Evolutionary conservation across 2,888 invertebrate species (phyloP).

Genomic region (Eupelmus urozonus): DNA sequence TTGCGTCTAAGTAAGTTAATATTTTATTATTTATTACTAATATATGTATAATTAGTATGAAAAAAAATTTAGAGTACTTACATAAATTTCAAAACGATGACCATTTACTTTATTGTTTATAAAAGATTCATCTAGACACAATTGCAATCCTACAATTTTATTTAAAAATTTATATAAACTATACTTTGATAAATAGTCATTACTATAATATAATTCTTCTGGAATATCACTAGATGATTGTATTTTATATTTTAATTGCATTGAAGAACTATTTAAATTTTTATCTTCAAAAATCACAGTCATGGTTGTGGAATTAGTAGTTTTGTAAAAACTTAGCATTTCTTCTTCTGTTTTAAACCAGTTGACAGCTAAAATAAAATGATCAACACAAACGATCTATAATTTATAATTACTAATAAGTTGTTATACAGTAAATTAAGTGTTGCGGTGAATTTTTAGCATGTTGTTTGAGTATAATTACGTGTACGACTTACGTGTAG

Average conservation of each 20-base stretch:
- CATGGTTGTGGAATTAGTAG: slow-evolving; percentile 62
- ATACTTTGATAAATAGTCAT: slow-evolving; percentile 55
- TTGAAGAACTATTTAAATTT: slow-evolving; percentile 59
- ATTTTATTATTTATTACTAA: too few species aligned
- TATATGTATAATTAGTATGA: too few species aligned
- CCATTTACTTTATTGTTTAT: slow-evolving; percentile 62
- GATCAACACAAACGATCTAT: not conserved
- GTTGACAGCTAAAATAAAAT: slow-evolving; percentile 58
- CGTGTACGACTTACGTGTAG: too few species aligned
- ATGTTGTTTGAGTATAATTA: too few species aligned
- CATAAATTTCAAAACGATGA: slow-evolving; percentile 53
- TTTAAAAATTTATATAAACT: slow-evolving; percentile 62
- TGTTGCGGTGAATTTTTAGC: too few species aligned
- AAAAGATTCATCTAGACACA: slow-evolving; percentile 46
- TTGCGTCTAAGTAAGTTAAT: too few species aligned
- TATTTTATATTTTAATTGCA: slow-evolving; percentile 69
- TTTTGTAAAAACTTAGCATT: slow-evolving; percentile 66
- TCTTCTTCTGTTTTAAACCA: slow-evolving; percentile 68
- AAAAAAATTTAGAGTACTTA: slow-evolving; percentile 33
- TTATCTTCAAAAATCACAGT: slow-evolving; percentile 68
- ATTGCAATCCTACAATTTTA: slow-evolving; percentile 65
- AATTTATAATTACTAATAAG: not conserved
- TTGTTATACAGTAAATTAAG: not conserved
- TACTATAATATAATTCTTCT: slow-evolving; percentile 61
- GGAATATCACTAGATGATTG: slow-evolving; percentile 63